Evolutionary conservation across 2,888 invertebrate species (phyloP), one percentile per base, ranked within the genome.

Genomic region (Leucophora obtusa): DNA sequence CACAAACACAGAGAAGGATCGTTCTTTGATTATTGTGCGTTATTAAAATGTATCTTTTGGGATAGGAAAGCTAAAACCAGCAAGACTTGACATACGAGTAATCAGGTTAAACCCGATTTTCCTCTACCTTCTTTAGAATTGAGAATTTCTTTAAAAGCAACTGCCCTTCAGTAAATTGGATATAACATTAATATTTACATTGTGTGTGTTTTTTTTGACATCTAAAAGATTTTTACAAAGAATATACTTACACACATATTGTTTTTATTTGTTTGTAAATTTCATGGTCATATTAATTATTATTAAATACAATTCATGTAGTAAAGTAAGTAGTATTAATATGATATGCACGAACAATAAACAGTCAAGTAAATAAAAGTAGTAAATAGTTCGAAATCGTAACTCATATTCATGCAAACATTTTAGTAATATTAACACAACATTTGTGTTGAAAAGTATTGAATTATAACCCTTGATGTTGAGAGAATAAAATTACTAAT

Each of bases 231-330:
- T 18, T 58, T 15, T 54, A 10, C 14, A 17, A 60, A 63, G 53
- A 68, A 54, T 59, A 73, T 73, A 72, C 68, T n/a, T 51, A 33
- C 21, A 17, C 8, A 17, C 28, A n/a, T 28, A 56, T 75, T 56
- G 69, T 53, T 75, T 77, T 54, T 21, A 65, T 70, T 75, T 56
- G 69, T 53, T 75, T 77, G 56, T 17, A 73, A 70, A 73, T 77
- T 81, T 81, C 81, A 81, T 81, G 81, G 81, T 77, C 81, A 81
- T 65, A 77, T 78, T 81, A 78, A 81, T 81, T 81, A 81, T 81
- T 60, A 71, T 72, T 72, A 60, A 78, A 71, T 72, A 78, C 77
- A 77, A 71, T 72, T 65, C 51, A 63, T 76, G 54, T 28, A 8
- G 43, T 47, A 47, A 72, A 72, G 56, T 28, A 17, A 14, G n/a